Evolutionary conservation across 2,797 vertebrate species (phyloP).

Genomic region (Onychomys torridus): DNA sequence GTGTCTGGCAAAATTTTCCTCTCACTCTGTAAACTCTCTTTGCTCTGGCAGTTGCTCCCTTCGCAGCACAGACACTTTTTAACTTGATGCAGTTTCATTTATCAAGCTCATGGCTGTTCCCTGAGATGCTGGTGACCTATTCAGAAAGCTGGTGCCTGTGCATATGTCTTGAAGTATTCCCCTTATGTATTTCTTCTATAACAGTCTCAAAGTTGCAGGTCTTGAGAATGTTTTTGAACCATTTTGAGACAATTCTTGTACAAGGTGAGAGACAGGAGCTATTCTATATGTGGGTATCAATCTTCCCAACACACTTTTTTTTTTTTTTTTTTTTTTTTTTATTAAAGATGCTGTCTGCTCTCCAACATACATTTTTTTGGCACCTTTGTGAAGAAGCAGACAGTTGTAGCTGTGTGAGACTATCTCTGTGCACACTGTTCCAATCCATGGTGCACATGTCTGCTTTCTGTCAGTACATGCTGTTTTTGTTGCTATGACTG

Average conservation of each 20-base stretch:
- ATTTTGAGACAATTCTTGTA: background rate
- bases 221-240: background rate
- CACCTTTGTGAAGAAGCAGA: background rate
- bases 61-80: background rate
- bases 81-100: background rate
- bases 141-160: background rate
- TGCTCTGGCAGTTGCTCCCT: background rate
- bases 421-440: background rate
- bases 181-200: background rate
- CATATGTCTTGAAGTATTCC: background rate
- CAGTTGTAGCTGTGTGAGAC: background rate
- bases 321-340: background rate
- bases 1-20: background rate
- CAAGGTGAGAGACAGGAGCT: background rate
- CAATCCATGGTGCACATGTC: background rate
- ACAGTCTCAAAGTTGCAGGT: background rate
- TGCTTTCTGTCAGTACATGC: background rate
- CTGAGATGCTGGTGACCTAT: background rate
- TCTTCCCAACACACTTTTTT: background rate
- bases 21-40: background rate
- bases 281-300: background rate
- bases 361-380: background rate
- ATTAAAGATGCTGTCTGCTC: background rate
- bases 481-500: background rate
- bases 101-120: background rate